A percentile compares a stretch with the other conserved stretches of the same genome.
Evolutionary conservation across 2,113 vertebrate genomes (phyloP).

Genomic region (Dascyllus trimaculatus): DNA sequence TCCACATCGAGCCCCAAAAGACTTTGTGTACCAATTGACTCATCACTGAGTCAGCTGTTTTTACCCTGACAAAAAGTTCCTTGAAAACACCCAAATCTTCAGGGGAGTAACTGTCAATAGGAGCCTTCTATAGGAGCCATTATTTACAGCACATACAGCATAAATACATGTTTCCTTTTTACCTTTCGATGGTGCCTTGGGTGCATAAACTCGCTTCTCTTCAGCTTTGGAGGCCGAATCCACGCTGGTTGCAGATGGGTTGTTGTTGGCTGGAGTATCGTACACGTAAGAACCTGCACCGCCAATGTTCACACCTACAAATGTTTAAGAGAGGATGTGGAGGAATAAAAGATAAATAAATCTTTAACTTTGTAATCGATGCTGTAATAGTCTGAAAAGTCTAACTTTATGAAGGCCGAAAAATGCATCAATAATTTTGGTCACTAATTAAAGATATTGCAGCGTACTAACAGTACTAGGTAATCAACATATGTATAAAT

Average conservation of each 20-base stretch:
- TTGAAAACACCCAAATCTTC: conserved; percentile 7
- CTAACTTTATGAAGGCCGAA: too few species aligned
- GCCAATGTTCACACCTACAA: conserved; percentile 94
- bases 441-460: too few species aligned
- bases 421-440: too few species aligned
- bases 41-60: conserved; percentile 22
- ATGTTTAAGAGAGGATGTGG: not conserved
- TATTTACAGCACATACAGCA: not conserved
- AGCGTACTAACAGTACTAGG: too few species aligned
- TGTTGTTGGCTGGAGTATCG: conserved; percentile 86
- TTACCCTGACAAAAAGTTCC: not conserved
- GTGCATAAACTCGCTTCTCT: conserved; percentile 84
- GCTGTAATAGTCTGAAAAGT: too few species aligned
- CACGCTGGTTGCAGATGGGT: conserved; percentile 81
- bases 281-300: conserved; percentile 96
- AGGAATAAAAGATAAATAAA: too few species aligned
- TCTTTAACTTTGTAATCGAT: too few species aligned
- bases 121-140: not conserved
- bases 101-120: not conserved
- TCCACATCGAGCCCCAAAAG: conserved; percentile 18
- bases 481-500: too few species aligned
- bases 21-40: not conserved
- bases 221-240: conserved; percentile 84
- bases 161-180: not conserved
- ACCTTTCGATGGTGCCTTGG: conserved; percentile 93